Percentiles rank a stretch among this genome's conserved stretches.
Conservation (phyloP, 2,113 vertebrate species). For the Gambusia holbrooki region DNA sequence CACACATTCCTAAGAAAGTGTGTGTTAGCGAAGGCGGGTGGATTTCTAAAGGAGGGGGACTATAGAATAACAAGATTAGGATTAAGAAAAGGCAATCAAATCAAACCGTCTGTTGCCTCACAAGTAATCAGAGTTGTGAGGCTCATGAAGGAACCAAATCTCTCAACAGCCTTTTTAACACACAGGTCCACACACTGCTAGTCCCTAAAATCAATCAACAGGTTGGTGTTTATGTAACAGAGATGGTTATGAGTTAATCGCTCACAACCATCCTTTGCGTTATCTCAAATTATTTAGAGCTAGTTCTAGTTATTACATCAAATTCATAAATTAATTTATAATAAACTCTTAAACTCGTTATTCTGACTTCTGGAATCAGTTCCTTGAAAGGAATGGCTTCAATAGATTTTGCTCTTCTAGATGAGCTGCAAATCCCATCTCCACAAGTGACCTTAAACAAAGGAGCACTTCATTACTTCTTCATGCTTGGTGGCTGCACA, state of each 20-base stretch:
- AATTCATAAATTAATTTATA: too few relatives aligned
- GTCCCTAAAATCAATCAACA: too few relatives aligned
- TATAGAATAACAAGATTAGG: slow-evolving; percentile 57
- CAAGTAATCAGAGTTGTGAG: slow-evolving; percentile 1
- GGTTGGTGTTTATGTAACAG: too few relatives aligned
- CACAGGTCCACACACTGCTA: not conserved
- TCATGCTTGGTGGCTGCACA: slow-evolving; percentile 58
- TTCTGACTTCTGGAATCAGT: not conserved
- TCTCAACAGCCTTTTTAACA: not conserved
- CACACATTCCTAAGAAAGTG: slow-evolving; percentile 20
- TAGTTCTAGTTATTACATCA: too few relatives aligned
- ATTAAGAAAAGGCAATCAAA: slow-evolving; percentile 62
- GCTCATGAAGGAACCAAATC: not conserved
- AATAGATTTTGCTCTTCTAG: too few relatives aligned
- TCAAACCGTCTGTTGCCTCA: slow-evolving; percentile 51
- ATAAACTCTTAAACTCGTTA: not conserved
- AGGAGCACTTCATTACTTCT: slow-evolving; percentile 69
- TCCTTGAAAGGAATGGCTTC: not conserved
- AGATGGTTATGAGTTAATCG: too few relatives aligned
- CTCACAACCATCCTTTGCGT: not conserved
- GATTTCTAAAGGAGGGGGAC: not conserved
- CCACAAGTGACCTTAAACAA: slow-evolving; percentile 60
- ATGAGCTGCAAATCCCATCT: not conserved
- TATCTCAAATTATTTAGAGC: not conserved
- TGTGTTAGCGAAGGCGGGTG: not conserved